Conservation (phyloP, 2,888 invertebrate genomes). For the Apotomis capreana region DNA sequence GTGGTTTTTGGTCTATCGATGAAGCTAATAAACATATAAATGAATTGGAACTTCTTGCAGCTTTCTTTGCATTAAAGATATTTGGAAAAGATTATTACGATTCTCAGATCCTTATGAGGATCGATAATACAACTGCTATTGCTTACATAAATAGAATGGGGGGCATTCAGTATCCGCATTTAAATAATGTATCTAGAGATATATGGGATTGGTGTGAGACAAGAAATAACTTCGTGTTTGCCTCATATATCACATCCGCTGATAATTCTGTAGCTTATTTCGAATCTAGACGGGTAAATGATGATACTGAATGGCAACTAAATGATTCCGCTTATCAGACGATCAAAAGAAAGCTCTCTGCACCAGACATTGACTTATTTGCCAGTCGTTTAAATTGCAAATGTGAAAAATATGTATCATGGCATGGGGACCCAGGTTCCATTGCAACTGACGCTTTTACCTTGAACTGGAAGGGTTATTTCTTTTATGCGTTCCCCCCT, state of each 20-base stretch:
- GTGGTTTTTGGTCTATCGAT: too few relatives aligned
- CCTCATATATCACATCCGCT: slow-evolving; percentile 17
- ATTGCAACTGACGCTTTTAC: too few relatives aligned
- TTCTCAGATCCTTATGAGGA: too few relatives aligned
- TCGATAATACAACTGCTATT: too few relatives aligned
- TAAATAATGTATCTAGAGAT: slow-evolving; percentile 14
- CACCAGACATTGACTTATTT: slow-evolving; percentile 14
- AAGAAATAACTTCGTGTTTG: slow-evolving; percentile 11
- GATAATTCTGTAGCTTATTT: slow-evolving; percentile 11
- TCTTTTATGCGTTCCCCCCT: slow-evolving; percentile 18
- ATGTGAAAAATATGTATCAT: too few relatives aligned
- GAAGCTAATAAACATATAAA: too few relatives aligned
- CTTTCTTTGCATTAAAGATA: slow-evolving; percentile 7
- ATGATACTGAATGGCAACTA: slow-evolving; percentile 15
- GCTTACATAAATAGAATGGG: too few relatives aligned
- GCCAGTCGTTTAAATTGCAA: not conserved
- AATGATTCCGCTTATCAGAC: not conserved
- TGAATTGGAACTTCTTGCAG: not conserved
- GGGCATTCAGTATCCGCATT: slow-evolving; percentile 8
- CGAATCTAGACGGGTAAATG: slow-evolving; percentile 13
- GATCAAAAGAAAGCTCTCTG: not conserved
- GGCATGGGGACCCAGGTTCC: too few relatives aligned
- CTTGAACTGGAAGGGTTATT: not conserved
- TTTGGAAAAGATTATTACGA: slow-evolving; percentile 5
- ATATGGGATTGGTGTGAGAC: not conserved